These are phyloP conservation scores for Drosophila saltans DNA, from an alignment of 1,140 invertebrate species.

Conservation along the genomic window DNA sequence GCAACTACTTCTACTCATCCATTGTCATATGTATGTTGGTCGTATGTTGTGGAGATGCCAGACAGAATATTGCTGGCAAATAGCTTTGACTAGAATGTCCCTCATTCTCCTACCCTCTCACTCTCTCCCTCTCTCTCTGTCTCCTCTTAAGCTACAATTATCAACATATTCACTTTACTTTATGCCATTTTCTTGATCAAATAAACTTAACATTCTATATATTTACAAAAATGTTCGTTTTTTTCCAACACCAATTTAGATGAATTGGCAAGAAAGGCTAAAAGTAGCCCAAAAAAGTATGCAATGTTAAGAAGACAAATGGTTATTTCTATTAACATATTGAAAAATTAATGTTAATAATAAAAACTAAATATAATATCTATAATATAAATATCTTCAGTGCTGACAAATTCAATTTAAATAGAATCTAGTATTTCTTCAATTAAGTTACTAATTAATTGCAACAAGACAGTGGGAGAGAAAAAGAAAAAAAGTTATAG, in stretches of 20 bases:
- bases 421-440: too few relatives aligned
- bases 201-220: slow-evolving; percentile 18
- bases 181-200: slow-evolving; percentile 6
- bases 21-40: slow-evolving; percentile 16
- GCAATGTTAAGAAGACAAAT: too few relatives aligned
- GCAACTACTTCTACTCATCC: not conserved
- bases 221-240: not conserved
- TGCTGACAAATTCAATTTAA: too few relatives aligned
- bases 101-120: not conserved
- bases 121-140: not conserved
- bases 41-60: slow-evolving; percentile 13
- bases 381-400: too few relatives aligned
- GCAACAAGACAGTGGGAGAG: too few relatives aligned
- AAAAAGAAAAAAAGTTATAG: too few relatives aligned
- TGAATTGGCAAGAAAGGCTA: not conserved
- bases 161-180: slow-evolving; percentile 5
- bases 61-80: slow-evolving; percentile 15
- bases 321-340: too few relatives aligned
- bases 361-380: too few relatives aligned
- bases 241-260: not conserved
- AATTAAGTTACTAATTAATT: too few relatives aligned
- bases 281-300: not conserved
- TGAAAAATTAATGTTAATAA: too few relatives aligned
- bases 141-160: slow-evolving; percentile 25
- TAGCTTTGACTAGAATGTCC: slow-evolving; percentile 15